A percentile compares a stretch with the other conserved stretches of the same genome.
phyloP scores from a whole-genome alignment of 1,140 invertebrate species.

The Pogonomyrmex californicus region DNA sequence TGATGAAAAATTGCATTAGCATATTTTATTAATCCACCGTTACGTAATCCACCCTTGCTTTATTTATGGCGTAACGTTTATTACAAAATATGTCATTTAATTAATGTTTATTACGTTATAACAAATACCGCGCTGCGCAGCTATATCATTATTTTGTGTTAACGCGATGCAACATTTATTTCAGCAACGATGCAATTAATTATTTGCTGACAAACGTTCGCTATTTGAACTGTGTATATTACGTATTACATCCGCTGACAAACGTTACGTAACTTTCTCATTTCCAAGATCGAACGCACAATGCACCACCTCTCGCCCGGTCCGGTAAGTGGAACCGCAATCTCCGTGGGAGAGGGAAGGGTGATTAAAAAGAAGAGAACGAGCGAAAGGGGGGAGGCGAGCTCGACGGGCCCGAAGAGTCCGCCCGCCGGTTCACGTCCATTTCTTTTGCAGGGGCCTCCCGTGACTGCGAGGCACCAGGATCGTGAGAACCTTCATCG shows the following conservation, averaged over 20 bases:
- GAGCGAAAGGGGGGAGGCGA: neutral
- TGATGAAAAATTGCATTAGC: neutral
- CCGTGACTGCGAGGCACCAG: slow-evolving; percentile 48
- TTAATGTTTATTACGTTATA: slow-evolving; percentile 16
- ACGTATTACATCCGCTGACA: neutral
- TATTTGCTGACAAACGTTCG: neutral
- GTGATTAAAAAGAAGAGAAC: slow-evolving; percentile 44
- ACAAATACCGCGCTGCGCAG: neutral
- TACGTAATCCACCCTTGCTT: neutral
- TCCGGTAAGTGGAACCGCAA: slow-evolving; percentile 8
- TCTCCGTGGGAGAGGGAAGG: neutral
- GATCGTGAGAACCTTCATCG: slow-evolving; percentile 62
- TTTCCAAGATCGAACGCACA: neutral
- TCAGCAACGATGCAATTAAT: neutral
- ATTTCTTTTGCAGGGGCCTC: slow-evolving; percentile 71
- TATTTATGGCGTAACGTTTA: neutral
- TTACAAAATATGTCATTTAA: slow-evolving; percentile 23
- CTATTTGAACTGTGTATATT: neutral
- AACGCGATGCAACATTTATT: neutral
- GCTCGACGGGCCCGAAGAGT: neutral
- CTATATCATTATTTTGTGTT: neutral
- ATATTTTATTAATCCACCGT: neutral
- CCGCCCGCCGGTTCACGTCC: slow-evolving; percentile 42
- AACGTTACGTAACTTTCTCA: slow-evolving; percentile 27
- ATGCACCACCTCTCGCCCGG: neutral